A percentile compares a stretch with the other conserved stretches of the same genome.
phyloP scores from a whole-genome alignment of 1,140 invertebrate genomes.

The Procambarus clarkii region DNA sequence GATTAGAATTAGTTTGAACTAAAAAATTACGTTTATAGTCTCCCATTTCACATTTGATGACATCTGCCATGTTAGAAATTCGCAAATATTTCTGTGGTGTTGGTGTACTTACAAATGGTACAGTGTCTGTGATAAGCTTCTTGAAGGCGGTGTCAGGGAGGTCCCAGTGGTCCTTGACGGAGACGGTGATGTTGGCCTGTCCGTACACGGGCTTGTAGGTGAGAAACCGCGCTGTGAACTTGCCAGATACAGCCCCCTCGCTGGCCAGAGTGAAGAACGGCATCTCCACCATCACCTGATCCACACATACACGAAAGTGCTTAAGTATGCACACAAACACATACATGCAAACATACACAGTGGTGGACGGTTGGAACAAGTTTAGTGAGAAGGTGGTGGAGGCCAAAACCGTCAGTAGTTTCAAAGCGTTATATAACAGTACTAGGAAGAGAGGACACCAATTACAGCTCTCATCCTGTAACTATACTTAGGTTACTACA shows the following conservation, averaged over 20 bases:
- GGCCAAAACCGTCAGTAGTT: too few relatives aligned
- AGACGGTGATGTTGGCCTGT: conserved; percentile 29
- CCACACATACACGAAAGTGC: background rate
- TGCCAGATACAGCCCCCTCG: background rate
- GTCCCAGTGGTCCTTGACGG: conserved; percentile 16
- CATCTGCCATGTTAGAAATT: background rate
- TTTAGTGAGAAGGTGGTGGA: too few relatives aligned
- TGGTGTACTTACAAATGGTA: conserved; percentile 11
- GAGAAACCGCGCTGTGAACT: conserved; percentile 23
- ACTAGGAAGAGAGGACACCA: too few relatives aligned
- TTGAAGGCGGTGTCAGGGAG: conserved; percentile 19
- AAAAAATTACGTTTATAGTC: too few relatives aligned
- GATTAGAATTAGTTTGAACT: too few relatives aligned
- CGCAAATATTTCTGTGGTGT: background rate
- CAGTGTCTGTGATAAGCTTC: background rate
- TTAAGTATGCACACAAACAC: too few relatives aligned
- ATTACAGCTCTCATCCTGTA: too few relatives aligned
- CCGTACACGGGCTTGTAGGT: conserved; percentile 27
- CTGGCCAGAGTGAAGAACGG: conserved; percentile 31
- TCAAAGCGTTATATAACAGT: too few relatives aligned
- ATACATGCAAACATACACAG: too few relatives aligned
- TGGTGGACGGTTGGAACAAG: too few relatives aligned
- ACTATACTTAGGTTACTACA: too few relatives aligned
- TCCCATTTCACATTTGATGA: too few relatives aligned
- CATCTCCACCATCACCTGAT: conserved; percentile 43